Evolutionary conservation across 2,113 vertebrate genomes (phyloP).

Genomic region (Cololabis saira): DNA sequence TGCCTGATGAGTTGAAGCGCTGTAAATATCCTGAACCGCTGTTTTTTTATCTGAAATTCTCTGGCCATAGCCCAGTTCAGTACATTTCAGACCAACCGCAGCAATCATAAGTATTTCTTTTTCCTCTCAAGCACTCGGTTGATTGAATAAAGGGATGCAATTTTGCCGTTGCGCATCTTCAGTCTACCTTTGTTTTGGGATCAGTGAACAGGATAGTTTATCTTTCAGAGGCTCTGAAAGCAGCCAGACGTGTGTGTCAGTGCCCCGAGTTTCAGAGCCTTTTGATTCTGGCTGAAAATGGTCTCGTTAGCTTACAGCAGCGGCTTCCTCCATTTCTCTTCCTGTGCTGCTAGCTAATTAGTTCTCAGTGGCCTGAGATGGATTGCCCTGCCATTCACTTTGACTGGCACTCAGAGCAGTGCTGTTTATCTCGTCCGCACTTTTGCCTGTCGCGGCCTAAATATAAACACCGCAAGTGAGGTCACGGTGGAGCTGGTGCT

Average conservation of each 20-base stretch:
- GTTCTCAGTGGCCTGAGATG: slow-evolving; percentile 39
- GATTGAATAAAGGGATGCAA: no score
- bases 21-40: no score
- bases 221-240: slow-evolving; percentile 2
- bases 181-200: no score
- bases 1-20: no score
- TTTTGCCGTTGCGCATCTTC: no score
- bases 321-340: slow-evolving; percentile 23
- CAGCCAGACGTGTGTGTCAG: neutral
- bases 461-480: neutral
- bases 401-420: slow-evolving; percentile 33
- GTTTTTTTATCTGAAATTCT: no score
- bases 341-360: slow-evolving; percentile 47
- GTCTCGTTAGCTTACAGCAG: slow-evolving; percentile 22
- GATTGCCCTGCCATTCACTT: slow-evolving; percentile 42
- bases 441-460: neutral
- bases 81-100: no score
- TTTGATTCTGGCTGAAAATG: slow-evolving; percentile 4
- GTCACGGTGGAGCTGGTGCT: no score
- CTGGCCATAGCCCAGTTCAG: no score
- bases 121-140: no score
- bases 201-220: no score
- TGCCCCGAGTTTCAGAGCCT: neutral
- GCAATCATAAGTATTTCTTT: no score
- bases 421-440: slow-evolving; percentile 1